These are phyloP conservation scores for Cardiocondyla obscurior DNA, from an alignment of 1,140 invertebrate species.

Conservation along the genomic window DNA sequence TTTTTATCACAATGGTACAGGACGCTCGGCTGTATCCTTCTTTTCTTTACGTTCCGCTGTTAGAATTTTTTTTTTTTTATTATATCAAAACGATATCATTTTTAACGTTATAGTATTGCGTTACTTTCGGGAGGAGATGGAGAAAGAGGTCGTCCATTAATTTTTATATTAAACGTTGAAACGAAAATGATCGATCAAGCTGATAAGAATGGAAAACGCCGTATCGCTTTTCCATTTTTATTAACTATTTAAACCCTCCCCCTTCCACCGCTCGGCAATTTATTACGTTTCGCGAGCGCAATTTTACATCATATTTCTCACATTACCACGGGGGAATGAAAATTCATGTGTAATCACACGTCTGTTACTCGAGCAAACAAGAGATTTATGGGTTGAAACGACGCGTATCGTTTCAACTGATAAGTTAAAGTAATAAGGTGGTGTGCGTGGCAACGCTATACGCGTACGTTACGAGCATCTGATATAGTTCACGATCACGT, in stretches of 20 bases:
- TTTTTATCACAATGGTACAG: constrained; percentile 51
- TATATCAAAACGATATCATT: background rate
- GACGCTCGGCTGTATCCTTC: constrained; percentile 21
- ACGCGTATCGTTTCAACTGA: constrained; percentile 17
- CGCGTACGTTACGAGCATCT: constrained; percentile 6
- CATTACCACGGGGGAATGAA: constrained; percentile 14
- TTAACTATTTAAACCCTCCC: background rate
- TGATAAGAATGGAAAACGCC: background rate
- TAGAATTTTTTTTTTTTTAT: constrained; percentile 23
- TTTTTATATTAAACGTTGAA: background rate
- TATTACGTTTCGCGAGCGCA: background rate
- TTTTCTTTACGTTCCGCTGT: constrained; percentile 25
- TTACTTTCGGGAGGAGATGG: background rate
- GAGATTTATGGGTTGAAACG: background rate
- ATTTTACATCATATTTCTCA: background rate
- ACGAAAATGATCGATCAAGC: background rate
- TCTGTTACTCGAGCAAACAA: constrained; percentile 33
- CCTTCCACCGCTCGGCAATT: background rate
- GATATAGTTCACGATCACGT: constrained; percentile 20
- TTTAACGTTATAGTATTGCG: background rate
- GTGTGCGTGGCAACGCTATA: background rate
- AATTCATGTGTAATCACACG: background rate
- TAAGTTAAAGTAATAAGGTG: constrained; percentile 24
- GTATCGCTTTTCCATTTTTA: background rate
- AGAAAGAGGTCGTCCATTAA: background rate